Conservation (phyloP, 1,140 invertebrate species). For the Venturia canescens region DNA sequence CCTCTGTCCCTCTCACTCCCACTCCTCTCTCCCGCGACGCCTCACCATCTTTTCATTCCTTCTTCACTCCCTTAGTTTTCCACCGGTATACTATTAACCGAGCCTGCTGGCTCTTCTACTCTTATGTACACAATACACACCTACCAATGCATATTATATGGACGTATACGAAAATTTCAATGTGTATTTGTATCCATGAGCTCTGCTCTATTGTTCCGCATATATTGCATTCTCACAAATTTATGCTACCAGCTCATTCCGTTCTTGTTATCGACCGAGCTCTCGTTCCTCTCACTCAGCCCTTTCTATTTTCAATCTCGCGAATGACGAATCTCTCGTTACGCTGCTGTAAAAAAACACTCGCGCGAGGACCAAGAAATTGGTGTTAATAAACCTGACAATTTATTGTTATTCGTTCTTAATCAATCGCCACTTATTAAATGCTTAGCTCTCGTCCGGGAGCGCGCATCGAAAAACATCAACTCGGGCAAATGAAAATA, state of each 20-base stretch:
- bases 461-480: too few species aligned
- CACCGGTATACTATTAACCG: slow-evolving; percentile 16
- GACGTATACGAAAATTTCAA: background rate
- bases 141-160: slow-evolving; percentile 8
- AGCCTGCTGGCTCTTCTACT: background rate
- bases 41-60: slow-evolving; percentile 23
- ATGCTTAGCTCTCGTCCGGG: too few species aligned
- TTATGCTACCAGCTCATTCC: background rate
- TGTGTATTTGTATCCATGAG: too few species aligned
- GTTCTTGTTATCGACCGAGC: background rate
- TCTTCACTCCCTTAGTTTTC: slow-evolving; percentile 25
- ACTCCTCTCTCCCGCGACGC: background rate
- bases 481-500: too few species aligned
- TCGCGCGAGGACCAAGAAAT: too few species aligned
- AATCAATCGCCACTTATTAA: too few species aligned
- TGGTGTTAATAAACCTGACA: too few species aligned
- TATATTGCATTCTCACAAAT: background rate
- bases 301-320: too few species aligned
- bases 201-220: too few species aligned
- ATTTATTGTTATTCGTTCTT: too few species aligned
- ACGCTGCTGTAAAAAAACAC: too few species aligned
- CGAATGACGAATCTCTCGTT: too few species aligned
- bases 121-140: slow-evolving; percentile 33
- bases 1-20: slow-evolving; percentile 48
- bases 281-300: background rate